phyloP scores from a whole-genome alignment of 2,113 vertebrate species.

The Pterocles burchelli region DNA sequence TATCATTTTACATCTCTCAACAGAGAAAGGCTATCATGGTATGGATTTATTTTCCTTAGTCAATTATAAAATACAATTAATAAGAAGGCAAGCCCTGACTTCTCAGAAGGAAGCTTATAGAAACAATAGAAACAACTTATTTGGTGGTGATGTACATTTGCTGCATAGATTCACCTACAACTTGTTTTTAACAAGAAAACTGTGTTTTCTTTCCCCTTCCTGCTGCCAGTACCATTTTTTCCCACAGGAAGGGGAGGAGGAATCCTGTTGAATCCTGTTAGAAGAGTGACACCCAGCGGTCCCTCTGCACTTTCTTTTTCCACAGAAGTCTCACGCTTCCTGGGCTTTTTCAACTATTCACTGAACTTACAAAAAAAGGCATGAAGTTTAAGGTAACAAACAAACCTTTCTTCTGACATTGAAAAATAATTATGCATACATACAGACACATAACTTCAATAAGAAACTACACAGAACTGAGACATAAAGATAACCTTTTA shows the following conservation, averaged over 20 bases:
- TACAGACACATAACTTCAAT: background rate
- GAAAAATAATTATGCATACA: background rate
- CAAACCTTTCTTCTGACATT: rapidly evolving
- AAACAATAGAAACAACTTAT: background rate
- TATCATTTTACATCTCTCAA: background rate
- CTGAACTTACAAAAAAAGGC: background rate
- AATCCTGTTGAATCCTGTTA: background rate
- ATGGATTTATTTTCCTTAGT: background rate
- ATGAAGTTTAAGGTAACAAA: background rate
- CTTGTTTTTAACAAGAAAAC: background rate
- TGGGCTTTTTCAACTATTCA: background rate
- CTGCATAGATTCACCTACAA: background rate
- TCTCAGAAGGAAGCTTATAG: background rate
- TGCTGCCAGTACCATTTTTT: background rate
- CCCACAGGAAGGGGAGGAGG: rapidly evolving
- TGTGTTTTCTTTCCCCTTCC: background rate
- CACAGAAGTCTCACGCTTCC: too few relatives aligned
- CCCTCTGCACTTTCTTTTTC: background rate
- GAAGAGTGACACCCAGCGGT: background rate
- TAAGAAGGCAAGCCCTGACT: background rate
- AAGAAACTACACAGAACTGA: background rate
- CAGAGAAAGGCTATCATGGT: background rate
- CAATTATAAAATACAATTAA: background rate
- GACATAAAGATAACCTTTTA: background rate
- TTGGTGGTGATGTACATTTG: background rate